Evolutionary conservation across 2,888 invertebrate genomes (phyloP).

Genomic region (Diabrotica balteata): DNA sequence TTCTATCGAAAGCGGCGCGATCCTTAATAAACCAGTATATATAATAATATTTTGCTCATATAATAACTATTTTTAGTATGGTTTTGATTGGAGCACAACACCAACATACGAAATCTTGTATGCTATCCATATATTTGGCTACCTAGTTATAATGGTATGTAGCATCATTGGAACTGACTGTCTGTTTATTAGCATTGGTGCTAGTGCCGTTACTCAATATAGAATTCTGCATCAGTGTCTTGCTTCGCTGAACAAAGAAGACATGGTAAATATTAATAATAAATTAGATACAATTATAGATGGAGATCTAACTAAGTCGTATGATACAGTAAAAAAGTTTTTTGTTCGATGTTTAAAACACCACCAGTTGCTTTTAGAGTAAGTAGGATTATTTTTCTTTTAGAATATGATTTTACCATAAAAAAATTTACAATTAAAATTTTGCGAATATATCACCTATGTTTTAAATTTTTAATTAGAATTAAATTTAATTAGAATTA

Average conservation of each 20-base stretch:
- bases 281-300: not conserved
- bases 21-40: too few relatives aligned
- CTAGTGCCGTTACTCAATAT: not conserved
- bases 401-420: too few relatives aligned
- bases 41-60: too few relatives aligned
- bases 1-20: too few relatives aligned
- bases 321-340: not conserved
- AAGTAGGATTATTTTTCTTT: not conserved
- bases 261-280: not conserved
- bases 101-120: not conserved
- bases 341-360: not conserved
- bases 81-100: not conserved
- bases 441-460: too few relatives aligned
- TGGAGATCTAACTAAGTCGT: not conserved
- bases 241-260: not conserved
- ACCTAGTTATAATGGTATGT: not conserved
- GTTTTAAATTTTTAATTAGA: too few relatives aligned
- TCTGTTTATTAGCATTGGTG: conserved; percentile 1
- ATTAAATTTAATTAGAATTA: too few relatives aligned
- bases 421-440: too few relatives aligned
- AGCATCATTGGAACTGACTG: not conserved
- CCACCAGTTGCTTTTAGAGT: not conserved
- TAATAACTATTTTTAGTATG: not conserved
- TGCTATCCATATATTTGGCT: not conserved
- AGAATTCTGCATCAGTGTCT: conserved; percentile 2